Conservation (phyloP, 1,140 invertebrate genomes). For the Trachymyrmex cornetzi region DNA sequence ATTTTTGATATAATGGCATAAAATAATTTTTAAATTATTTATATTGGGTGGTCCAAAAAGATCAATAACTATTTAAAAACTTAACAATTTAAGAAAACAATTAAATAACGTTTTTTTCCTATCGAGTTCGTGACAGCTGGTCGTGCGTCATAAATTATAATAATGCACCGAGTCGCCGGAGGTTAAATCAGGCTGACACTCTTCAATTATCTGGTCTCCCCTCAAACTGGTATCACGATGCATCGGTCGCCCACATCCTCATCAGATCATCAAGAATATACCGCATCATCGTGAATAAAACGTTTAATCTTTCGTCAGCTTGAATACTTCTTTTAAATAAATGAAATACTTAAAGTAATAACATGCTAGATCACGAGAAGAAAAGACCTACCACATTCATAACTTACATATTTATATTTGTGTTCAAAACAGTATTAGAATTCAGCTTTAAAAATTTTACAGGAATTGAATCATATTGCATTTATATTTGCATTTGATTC, state of each 20-base stretch:
- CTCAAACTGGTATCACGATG: slow-evolving; percentile 67
- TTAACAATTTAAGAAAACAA: slow-evolving; percentile 48
- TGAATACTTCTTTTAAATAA: slow-evolving; percentile 55
- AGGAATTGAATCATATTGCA: background rate
- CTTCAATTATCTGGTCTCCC: slow-evolving; percentile 78
- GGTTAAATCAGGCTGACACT: slow-evolving; percentile 81
- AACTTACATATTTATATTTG: background rate
- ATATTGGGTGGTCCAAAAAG: slow-evolving; percentile 21
- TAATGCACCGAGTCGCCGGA: slow-evolving; percentile 74
- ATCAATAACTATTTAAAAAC: slow-evolving; percentile 30
- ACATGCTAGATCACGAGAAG: slow-evolving; percentile 34
- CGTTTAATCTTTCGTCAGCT: slow-evolving; percentile 43
- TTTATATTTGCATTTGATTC: background rate
- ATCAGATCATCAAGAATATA: slow-evolving; percentile 66
- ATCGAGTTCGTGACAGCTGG: slow-evolving; percentile 65
- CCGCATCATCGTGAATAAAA: slow-evolving; percentile 57
- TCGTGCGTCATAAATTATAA: slow-evolving; percentile 76
- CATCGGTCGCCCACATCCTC: slow-evolving; percentile 76
- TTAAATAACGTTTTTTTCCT: slow-evolving; percentile 50
- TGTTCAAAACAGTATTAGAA: background rate
- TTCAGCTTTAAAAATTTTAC: background rate
- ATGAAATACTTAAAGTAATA: slow-evolving; percentile 38
- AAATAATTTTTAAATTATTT: background rate
- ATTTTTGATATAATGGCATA: background rate
- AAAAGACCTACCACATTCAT: slow-evolving; percentile 7